Percentiles rank a stretch among this genome's conserved stretches.
These are phyloP conservation scores for Ceuthmochares aereus DNA, from an alignment of 2,113 vertebrate genomes.

Conservation along the genomic window DNA sequence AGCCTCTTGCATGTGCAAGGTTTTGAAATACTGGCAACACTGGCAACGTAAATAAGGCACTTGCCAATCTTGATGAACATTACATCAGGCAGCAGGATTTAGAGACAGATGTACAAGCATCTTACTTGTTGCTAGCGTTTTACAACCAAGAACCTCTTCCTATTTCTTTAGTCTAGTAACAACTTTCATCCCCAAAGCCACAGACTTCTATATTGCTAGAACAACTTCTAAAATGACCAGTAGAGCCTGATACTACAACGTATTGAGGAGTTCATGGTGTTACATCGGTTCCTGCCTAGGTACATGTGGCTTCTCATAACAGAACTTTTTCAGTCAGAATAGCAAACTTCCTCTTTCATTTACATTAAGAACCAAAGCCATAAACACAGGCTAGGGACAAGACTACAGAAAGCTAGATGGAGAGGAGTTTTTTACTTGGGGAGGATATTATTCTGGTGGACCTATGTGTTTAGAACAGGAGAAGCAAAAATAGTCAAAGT, in stretches of 20 bases:
- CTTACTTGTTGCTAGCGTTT: neutral
- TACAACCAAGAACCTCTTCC: neutral
- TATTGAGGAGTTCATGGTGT: neutral
- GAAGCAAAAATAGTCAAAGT: neutral
- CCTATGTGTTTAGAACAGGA: neutral
- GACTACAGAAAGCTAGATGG: neutral
- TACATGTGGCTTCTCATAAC: neutral
- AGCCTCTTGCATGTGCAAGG: neutral
- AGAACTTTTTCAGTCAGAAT: neutral
- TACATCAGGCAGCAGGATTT: neutral
- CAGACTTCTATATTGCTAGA: neutral
- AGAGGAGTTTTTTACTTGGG: neutral
- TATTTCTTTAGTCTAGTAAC: neutral
- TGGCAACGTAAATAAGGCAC: neutral
- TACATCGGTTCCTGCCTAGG: neutral
- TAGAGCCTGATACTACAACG: neutral
- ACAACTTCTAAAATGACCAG: neutral
- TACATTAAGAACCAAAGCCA: neutral
- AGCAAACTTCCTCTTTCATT: neutral
- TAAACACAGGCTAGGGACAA: neutral
- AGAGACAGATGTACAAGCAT: neutral
- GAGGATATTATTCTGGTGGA: neutral
- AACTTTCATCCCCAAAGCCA: neutral
- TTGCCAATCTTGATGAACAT: neutral
- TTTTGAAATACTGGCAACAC: neutral